Conservation (phyloP, 1,140 invertebrate species). For the Drosophila burlai region DNA sequence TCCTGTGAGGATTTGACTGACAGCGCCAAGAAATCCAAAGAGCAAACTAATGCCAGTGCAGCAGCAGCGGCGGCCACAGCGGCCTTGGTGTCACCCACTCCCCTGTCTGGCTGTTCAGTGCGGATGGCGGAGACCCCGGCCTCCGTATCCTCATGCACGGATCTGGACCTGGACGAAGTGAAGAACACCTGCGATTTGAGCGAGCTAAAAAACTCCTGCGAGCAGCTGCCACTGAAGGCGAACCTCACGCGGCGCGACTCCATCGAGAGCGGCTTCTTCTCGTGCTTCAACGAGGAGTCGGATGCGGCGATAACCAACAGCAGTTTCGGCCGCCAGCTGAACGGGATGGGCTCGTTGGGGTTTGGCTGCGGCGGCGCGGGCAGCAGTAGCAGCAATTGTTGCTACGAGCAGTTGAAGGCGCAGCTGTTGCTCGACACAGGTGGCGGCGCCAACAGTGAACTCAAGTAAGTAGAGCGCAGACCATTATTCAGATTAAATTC, state of each 20-base stretch:
- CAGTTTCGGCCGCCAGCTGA: conserved; percentile 67
- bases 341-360: conserved; percentile 58
- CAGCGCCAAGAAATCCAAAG: conserved; percentile 50
- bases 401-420: conserved; percentile 79
- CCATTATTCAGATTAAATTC: not conserved
- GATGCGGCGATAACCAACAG: conserved; percentile 73
- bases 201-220: conserved; percentile 66
- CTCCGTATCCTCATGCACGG: conserved; percentile 49
- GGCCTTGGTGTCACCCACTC: conserved; percentile 35
- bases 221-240: conserved; percentile 66
- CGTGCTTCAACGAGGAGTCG: conserved; percentile 91
- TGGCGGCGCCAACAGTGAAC: conserved; percentile 62
- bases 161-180: conserved; percentile 61
- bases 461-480: conserved; percentile 61
- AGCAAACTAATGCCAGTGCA: conserved; percentile 28
- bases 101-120: conserved; percentile 21
- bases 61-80: not conserved
- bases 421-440: conserved; percentile 86
- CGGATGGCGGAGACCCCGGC: conserved; percentile 50
- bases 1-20: conserved; percentile 61
- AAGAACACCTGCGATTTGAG: conserved; percentile 62
- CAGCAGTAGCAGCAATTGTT: conserved; percentile 63
- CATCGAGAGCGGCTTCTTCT: conserved; percentile 95
- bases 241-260: conserved; percentile 90
- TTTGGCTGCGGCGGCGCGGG: conserved; percentile 47